Evolutionary conservation across 1,140 invertebrate genomes (phyloP), one percentile per base, ranked within the genome.

Genomic region (Hormaphis cornu): DNA sequence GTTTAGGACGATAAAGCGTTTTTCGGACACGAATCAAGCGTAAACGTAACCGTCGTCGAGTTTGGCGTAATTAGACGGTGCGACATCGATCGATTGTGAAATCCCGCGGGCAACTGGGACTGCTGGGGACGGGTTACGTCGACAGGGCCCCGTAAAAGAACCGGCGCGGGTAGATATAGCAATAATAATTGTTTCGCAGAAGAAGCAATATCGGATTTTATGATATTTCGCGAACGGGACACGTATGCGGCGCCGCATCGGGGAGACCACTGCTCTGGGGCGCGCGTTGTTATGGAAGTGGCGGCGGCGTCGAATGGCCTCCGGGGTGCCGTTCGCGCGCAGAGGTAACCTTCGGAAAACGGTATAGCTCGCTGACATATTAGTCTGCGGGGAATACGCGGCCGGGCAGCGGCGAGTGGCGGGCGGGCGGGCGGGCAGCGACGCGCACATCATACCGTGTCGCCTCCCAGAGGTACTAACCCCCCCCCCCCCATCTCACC

Each of bases 291-390:
- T n/a, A n/a, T n/a, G n/a, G n/a, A n/a, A n/a, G 42, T 3, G 24
- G 24, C 3, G n/a, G 26, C 14, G 9, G 37, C 61, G 61, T 48
- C 61, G 61, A 66, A 66, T 44, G 61, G 44, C 61, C 61, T 66
- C 61, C 61, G 61, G 61, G 61, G 61, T 66, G 61, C 61, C 61
- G 61, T 66, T 66, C 61, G 40, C 18, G 61, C 24, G 24, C 24
- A 35, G 58, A 63, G 61, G 61, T 66, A 66, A 66, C 61, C 61
- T 66, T 66, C 61, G 61, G 61, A 66, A 66, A 66, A 66, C 61
- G 40, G 42, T 66, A n/a, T n/a, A 66, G 40, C 61, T 44, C 61
- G 61, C 61, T 66, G 61, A 66, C 61, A 66, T 66, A 66, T 66
- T 66, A 50, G 61, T 66, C 61, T 66, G 35, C 61, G 44, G 61